A percentile compares a stretch with the other conserved stretches of the same genome.
Evolutionary conservation across 2,888 invertebrate species (phyloP).

Genomic region (Microctonus brassicae): DNA sequence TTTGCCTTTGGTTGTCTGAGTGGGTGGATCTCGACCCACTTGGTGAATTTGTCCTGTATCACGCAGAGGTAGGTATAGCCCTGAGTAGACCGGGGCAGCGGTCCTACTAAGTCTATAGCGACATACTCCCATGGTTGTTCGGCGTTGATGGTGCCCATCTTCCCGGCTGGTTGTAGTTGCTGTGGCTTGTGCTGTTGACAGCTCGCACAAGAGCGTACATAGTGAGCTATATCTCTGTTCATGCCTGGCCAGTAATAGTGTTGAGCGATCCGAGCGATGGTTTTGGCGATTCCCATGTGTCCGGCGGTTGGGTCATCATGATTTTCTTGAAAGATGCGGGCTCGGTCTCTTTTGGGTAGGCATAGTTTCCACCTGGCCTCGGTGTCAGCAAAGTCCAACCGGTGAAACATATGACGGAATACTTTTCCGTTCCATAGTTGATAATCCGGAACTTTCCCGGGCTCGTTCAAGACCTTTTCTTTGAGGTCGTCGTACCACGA

Average conservation of each 20-base stretch:
- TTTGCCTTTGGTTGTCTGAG: slow-evolving; percentile 5
- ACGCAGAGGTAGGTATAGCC: slow-evolving; percentile 40
- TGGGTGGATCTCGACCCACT: slow-evolving; percentile 22
- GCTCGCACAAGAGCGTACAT: slow-evolving; percentile 37
- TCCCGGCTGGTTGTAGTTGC: slow-evolving; percentile 13
- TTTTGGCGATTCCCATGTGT: slow-evolving; percentile 41
- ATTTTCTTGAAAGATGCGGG: slow-evolving; percentile 10
- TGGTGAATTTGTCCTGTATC: slow-evolving; percentile 32
- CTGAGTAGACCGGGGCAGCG: not conserved
- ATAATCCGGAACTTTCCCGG: slow-evolving; percentile 29
- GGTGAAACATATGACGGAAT: slow-evolving; percentile 26
- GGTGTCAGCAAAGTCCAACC: not conserved
- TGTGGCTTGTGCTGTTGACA: slow-evolving; percentile 41
- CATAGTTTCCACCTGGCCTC: slow-evolving; percentile 40
- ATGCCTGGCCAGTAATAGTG: slow-evolving; percentile 48
- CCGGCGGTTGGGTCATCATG: slow-evolving; percentile 40
- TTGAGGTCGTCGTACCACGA: not conserved
- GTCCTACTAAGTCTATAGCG: not conserved
- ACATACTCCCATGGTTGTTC: not conserved
- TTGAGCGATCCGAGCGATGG: not conserved
- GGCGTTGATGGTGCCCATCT: slow-evolving; percentile 18
- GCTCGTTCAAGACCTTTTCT: not conserved
- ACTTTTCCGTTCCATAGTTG: slow-evolving; percentile 46
- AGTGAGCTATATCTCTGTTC: slow-evolving; percentile 45
- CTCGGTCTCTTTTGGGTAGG: slow-evolving; percentile 15